These are phyloP conservation scores for Eubasilissa regina DNA, from an alignment of 1,140 invertebrate species.

Conservation along the genomic window DNA sequence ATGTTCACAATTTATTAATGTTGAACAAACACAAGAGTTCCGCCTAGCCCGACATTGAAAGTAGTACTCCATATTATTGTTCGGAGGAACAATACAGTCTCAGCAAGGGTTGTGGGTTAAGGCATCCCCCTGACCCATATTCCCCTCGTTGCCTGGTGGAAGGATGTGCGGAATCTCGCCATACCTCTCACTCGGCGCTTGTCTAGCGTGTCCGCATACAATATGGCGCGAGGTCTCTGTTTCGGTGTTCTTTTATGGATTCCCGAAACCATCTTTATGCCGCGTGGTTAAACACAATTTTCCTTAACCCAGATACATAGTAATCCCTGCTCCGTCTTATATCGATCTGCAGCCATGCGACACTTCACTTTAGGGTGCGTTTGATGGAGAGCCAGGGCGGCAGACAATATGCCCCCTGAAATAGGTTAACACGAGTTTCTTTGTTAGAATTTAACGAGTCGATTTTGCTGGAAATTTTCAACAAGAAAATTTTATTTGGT, in stretches of 20 bases:
- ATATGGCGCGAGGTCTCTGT: neutral
- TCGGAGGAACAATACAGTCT: slow-evolving; percentile 21
- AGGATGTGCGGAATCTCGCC: neutral
- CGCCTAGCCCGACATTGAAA: neutral
- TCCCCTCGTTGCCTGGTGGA: neutral
- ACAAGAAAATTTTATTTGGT: no score
- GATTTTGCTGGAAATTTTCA: no score
- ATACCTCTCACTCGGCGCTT: slow-evolving; percentile 9
- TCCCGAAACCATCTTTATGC: slow-evolving; percentile 32
- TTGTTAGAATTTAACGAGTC: neutral
- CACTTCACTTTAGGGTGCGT: slow-evolving; percentile 36
- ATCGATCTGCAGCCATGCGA: slow-evolving; percentile 38
- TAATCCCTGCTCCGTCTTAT: slow-evolving; percentile 35
- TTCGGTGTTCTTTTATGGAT: slow-evolving; percentile 36
- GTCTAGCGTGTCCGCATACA: neutral
- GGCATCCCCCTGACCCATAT: slow-evolving; percentile 5
- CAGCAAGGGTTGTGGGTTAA: neutral
- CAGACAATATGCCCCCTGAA: neutral
- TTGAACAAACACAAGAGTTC: slow-evolving; percentile 18
- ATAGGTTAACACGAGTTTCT: slow-evolving; percentile 4
- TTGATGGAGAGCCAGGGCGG: neutral
- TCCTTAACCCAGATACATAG: slow-evolving; percentile 48
- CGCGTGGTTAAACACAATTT: slow-evolving; percentile 36
- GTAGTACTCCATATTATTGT: slow-evolving; percentile 30
- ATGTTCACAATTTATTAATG: slow-evolving; percentile 10